Evolutionary conservation across 2,888 invertebrate genomes (phyloP).

Genomic region (Sarcophaga subvicina): DNA sequence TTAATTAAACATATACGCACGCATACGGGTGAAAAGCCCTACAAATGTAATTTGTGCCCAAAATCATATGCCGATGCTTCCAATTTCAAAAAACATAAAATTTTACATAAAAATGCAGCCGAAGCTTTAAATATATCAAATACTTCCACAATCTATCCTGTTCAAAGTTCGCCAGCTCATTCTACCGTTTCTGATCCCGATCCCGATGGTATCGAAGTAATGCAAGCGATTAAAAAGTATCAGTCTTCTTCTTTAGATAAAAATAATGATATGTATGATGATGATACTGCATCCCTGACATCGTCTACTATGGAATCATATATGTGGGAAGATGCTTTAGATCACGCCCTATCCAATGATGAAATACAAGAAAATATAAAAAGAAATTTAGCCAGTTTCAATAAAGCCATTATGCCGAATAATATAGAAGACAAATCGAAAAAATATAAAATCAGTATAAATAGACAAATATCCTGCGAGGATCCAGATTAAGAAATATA

Average conservation of each 20-base stretch:
- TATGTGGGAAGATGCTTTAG: conserved; percentile 61
- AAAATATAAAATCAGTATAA: not conserved
- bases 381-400: conserved; percentile 46
- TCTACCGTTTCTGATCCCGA: conserved; percentile 66
- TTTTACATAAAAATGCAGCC: conserved; percentile 69
- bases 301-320: conserved; percentile 48
- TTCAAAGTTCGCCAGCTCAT: conserved; percentile 58
- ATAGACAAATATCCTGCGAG: conserved; percentile 23
- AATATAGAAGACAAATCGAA: not conserved
- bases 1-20: conserved; percentile 72
- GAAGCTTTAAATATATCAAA: conserved; percentile 54
- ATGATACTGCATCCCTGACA: conserved; percentile 28
- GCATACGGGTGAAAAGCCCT: conserved; percentile 84
- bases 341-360: conserved; percentile 51
- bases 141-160: not conserved
- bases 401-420: conserved; percentile 49
- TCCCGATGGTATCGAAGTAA: conserved; percentile 70
- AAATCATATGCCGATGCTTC: conserved; percentile 85
- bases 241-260: conserved; percentile 13
- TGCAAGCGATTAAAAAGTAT: conserved; percentile 58
- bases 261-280: conserved; percentile 9
- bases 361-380: conserved; percentile 45
- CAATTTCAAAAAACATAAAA: conserved; percentile 73
- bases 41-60: conserved; percentile 86
- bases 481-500: conserved; percentile 22